phyloP scores from a whole-genome alignment of 2,797 vertebrate species.

The Enteromius anoplus region DNA sequence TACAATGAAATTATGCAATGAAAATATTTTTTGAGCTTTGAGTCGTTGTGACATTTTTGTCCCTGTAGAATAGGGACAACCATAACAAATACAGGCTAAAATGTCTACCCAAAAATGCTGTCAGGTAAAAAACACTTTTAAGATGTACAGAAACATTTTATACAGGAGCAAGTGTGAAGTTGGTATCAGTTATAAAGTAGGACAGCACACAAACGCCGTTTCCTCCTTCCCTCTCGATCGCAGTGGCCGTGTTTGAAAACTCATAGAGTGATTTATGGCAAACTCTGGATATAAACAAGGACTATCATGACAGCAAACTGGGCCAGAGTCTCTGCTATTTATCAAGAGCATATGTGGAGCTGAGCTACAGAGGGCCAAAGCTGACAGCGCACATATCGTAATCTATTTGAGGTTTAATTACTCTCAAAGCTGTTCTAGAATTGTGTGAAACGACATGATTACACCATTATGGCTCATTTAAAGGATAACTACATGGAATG shows the following conservation, averaged over 20 bases:
- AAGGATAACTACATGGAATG: not conserved
- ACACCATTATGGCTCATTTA: slow-evolving; percentile 19
- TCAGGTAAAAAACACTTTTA: not conserved
- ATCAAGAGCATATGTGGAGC: slow-evolving; percentile 2
- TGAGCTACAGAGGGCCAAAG: not conserved
- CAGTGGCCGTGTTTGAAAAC: not conserved
- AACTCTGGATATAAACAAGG: slow-evolving; percentile 23
- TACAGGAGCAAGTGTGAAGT: not conserved
- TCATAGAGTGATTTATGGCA: not conserved
- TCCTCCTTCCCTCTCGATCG: not conserved
- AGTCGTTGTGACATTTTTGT: not conserved
- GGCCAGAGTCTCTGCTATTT: slow-evolving; percentile 13
- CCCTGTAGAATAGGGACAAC: not conserved
- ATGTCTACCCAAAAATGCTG: too few relatives aligned
- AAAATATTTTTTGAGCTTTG: not conserved
- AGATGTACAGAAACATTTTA: not conserved
- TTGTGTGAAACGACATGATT: slow-evolving; percentile 18
- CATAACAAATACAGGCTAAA: not conserved
- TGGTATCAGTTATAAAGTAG: not conserved
- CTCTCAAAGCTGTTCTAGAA: slow-evolving; percentile 3
- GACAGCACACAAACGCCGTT: not conserved
- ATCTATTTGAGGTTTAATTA: not conserved
- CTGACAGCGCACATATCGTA: not conserved
- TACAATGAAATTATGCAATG: not conserved
- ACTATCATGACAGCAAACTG: slow-evolving; percentile 8